Conservation (phyloP, 2,113 vertebrate species). For the Stigmatopora nigra region DNA sequence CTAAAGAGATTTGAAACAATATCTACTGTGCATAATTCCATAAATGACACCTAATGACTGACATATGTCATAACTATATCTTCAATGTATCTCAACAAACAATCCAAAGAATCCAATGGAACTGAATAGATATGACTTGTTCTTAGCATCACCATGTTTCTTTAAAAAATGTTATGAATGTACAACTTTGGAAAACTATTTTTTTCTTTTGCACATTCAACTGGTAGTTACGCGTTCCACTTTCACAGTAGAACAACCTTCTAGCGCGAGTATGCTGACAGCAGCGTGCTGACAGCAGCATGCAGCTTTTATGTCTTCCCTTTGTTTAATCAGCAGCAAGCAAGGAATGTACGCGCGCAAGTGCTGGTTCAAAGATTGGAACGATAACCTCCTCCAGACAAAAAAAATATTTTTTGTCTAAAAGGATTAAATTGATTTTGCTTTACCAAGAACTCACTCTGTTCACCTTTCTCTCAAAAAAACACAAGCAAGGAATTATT, state of each 20-base stretch:
- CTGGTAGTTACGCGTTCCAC: conserved; percentile 29
- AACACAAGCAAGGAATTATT: conserved; percentile 6
- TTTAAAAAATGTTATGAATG: not conserved
- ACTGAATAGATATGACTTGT: no score
- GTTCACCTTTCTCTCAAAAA: conserved; percentile 15
- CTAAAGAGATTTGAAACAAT: no score
- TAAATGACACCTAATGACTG: no score
- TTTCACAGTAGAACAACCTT: conserved; percentile 31
- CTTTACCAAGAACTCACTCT: conserved; percentile 14
- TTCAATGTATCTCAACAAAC: no score
- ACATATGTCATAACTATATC: no score
- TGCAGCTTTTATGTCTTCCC: conserved; percentile 46
- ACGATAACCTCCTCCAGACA: conserved; percentile 26
- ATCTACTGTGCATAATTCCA: no score
- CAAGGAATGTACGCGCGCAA: conserved; percentile 27
- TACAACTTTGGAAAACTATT: not conserved
- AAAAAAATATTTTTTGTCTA: conserved; percentile 33
- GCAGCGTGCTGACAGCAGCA: conserved; percentile 29
- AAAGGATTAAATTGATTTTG: conserved; percentile 32
- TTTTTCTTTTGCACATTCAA: conserved; percentile 1
- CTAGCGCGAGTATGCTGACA: conserved; percentile 38
- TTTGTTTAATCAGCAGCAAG: conserved; percentile 45
- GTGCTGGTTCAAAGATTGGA: conserved; percentile 31
- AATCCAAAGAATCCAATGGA: no score
- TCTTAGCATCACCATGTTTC: not conserved